Evolutionary conservation across 2,797 vertebrate species (phyloP), one percentile per base, ranked within the genome.

Genomic region (Dallia pectoralis): DNA sequence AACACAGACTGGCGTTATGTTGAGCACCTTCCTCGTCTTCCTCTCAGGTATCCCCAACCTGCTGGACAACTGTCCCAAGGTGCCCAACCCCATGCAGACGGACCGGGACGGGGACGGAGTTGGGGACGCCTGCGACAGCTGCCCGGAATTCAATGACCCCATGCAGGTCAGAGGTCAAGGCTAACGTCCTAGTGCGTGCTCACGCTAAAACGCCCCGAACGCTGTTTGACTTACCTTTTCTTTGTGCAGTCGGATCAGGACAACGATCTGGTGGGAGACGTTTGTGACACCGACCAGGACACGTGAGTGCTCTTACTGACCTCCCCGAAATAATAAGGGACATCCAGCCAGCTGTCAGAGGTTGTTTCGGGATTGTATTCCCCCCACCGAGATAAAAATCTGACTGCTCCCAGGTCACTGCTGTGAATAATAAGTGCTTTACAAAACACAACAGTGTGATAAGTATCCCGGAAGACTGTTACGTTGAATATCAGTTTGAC

Each of bases 111-210:
- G 93, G 25, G 97, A 98, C 0, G 93, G 96, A 0, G 95, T 98
- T 0, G 97, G 97, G 18, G 97, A 99, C 0, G 97, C 96, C 53
- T 99, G 97, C 5, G 97, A 99, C 85, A 98, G 96, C 86, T 99
- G 97, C 63, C 97, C 97, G 4, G 97, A 99, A 75, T 92, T 96
- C 87, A 98, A 95, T 79, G 97, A 99, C 83, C 97, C 97, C 3
- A 97, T 94, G 84, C 97, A 98, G 95, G 97, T 98, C 53, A 22
- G 68, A 70, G 29, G 48, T 49, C 47, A 53, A 62, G 61, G 22
- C 15, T 29, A 62, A 4, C 15, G 11, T 62, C 30, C 27, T 16
- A 30, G 25, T 14, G 27, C 51, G 6, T 9, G 22, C 9, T n/a
- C 6, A 7, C 49, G 4, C 59, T 62, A 22, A 62, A 62, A 29